A percentile compares a stretch with the other conserved stretches of the same genome.
Evolutionary conservation across 1,140 invertebrate species (phyloP).

Genomic region (Caenorhabditis latens): DNA sequence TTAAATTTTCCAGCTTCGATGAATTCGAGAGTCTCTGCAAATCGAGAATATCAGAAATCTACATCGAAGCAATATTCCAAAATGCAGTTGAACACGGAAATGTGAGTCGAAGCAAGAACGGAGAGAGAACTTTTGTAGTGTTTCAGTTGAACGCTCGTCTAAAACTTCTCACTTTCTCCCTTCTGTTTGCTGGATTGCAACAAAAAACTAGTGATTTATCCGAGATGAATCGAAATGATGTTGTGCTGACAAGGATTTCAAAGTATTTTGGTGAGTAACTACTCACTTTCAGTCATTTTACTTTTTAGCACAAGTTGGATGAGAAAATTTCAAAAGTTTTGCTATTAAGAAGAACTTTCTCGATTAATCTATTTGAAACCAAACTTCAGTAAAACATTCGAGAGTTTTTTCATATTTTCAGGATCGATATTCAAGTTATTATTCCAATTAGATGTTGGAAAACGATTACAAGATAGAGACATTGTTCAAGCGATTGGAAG

Average conservation of each 20-base stretch:
- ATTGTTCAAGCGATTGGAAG: constrained; percentile 8
- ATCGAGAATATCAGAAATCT: not conserved
- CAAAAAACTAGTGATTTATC: not conserved
- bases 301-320: not conserved
- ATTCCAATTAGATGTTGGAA: constrained; percentile 12
- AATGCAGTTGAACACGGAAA: constrained; percentile 30
- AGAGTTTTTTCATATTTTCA: not conserved
- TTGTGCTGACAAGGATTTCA: not conserved
- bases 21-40: not conserved
- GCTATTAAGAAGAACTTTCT: no score
- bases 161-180: constrained; percentile 13
- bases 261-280: constrained; percentile 23
- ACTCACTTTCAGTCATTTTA: no score
- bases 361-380: no score
- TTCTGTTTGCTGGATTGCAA: constrained; percentile 4
- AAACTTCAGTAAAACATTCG: no score
- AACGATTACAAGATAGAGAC: constrained; percentile 6
- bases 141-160: constrained; percentile 23
- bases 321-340: not conserved
- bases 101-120: not conserved
- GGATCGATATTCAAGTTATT: constrained; percentile 25
- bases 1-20: constrained; percentile 3
- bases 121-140: not conserved
- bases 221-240: not conserved
- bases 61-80: constrained; percentile 21